phyloP scores from a whole-genome alignment of 2,888 invertebrate species.

The Drosophila hawaiiensis region DNA sequence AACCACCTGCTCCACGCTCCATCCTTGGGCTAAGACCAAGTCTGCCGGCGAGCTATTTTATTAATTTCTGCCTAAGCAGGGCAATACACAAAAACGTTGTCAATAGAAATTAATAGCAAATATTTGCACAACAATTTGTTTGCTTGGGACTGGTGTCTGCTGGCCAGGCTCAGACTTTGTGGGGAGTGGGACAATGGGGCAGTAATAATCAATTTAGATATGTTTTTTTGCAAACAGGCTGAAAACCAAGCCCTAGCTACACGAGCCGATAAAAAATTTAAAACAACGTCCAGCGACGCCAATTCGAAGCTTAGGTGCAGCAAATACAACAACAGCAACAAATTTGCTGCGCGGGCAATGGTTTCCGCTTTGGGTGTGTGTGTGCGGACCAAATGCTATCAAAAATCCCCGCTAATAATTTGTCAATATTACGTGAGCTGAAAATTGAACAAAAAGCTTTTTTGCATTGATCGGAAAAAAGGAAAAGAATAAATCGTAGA shows the following conservation, averaged over 20 bases:
- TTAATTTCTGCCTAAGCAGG: slow-evolving; percentile 48
- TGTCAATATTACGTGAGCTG: slow-evolving; percentile 84
- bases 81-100: slow-evolving; percentile 50
- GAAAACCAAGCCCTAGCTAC: slow-evolving; percentile 6
- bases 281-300: slow-evolving; percentile 48
- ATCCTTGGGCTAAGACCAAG: not conserved
- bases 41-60: slow-evolving; percentile 35
- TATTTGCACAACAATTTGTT: slow-evolving; percentile 77
- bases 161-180: not conserved
- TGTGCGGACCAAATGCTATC: slow-evolving; percentile 59
- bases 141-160: slow-evolving; percentile 26
- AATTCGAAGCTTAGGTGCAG: slow-evolving; percentile 69
- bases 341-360: slow-evolving; percentile 44
- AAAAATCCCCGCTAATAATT: slow-evolving; percentile 83
- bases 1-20: not conserved
- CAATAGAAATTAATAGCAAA: slow-evolving; percentile 78
- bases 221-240: slow-evolving; percentile 35
- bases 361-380: slow-evolving; percentile 34
- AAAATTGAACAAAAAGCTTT: slow-evolving; percentile 81
- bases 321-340: slow-evolving; percentile 42
- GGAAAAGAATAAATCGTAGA: slow-evolving; percentile 1
- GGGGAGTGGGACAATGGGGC: slow-evolving; percentile 3
- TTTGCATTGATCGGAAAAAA: slow-evolving; percentile 64
- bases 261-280: slow-evolving; percentile 56
- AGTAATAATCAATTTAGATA: slow-evolving; percentile 75